Conservation (phyloP, 2,113 vertebrate genomes). For the Eulemur macaco region DNA sequence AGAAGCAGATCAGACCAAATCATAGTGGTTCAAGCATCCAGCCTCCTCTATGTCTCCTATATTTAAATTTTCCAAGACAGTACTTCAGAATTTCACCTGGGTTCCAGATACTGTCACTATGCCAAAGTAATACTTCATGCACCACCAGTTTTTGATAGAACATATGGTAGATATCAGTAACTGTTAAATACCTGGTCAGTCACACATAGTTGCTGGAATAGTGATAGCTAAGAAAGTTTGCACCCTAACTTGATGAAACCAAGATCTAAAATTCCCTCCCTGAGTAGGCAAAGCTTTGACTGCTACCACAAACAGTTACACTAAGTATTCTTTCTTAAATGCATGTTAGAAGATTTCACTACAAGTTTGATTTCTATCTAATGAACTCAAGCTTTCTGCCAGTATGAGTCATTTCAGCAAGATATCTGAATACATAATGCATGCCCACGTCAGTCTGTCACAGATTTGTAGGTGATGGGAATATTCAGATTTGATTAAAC, state of each 20-base stretch:
- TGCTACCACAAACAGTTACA: neutral
- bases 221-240: neutral
- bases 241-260: neutral
- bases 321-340: neutral
- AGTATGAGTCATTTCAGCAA: neutral
- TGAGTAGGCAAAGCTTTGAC: neutral
- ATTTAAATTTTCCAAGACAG: neutral
- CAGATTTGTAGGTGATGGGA: neutral
- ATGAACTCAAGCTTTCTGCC: neutral
- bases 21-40: neutral
- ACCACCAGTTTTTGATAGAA: neutral
- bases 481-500: neutral
- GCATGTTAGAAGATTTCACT: neutral
- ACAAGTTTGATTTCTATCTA: constrained; percentile 14
- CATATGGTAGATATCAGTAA: neutral
- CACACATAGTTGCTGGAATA: neutral
- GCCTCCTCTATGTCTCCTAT: neutral
- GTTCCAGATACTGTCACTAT: neutral
- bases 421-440: neutral
- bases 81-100: neutral
- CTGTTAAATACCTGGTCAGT: neutral
- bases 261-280: neutral
- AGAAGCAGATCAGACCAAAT: neutral
- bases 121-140: neutral
- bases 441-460: neutral